Evolutionary conservation across 2,113 vertebrate genomes (phyloP).

Genomic region (Rhipidura dahli): DNA sequence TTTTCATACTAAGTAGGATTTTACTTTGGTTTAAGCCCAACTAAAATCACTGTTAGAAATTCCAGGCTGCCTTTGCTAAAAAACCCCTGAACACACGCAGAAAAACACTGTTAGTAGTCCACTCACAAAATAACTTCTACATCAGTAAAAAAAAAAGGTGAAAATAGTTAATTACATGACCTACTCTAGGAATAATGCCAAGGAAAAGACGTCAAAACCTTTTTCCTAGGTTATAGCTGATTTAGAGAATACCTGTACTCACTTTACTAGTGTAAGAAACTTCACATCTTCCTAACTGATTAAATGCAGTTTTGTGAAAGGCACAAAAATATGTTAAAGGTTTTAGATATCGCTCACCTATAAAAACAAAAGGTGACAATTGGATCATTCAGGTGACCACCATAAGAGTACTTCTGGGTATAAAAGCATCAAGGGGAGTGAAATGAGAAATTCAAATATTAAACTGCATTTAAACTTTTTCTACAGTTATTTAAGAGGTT

Average conservation of each 20-base stretch:
- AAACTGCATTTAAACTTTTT: background rate
- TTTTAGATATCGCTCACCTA: background rate
- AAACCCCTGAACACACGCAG: accelerated
- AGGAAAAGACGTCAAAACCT: background rate
- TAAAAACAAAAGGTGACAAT: background rate
- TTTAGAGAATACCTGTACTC: background rate
- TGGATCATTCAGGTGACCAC: background rate
- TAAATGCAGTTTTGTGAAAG: background rate
- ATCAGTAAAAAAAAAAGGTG: background rate
- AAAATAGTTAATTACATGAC: background rate
- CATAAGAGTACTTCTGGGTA: background rate
- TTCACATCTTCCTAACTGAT: background rate
- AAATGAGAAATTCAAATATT: background rate
- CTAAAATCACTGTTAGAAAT: background rate
- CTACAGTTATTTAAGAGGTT: background rate
- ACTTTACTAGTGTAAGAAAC: background rate
- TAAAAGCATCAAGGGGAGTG: background rate
- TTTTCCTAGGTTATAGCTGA: background rate
- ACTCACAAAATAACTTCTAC: background rate
- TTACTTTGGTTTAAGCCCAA: background rate
- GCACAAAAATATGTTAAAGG: background rate
- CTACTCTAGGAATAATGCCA: background rate
- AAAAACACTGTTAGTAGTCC: background rate
- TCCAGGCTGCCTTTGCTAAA: background rate
- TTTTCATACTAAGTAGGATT: background rate